Percentiles rank a stretch among this genome's conserved stretches.
These are phyloP conservation scores for Lacerta bilineata DNA, from an alignment of 2,797 vertebrate species.

Conservation along the genomic window DNA sequence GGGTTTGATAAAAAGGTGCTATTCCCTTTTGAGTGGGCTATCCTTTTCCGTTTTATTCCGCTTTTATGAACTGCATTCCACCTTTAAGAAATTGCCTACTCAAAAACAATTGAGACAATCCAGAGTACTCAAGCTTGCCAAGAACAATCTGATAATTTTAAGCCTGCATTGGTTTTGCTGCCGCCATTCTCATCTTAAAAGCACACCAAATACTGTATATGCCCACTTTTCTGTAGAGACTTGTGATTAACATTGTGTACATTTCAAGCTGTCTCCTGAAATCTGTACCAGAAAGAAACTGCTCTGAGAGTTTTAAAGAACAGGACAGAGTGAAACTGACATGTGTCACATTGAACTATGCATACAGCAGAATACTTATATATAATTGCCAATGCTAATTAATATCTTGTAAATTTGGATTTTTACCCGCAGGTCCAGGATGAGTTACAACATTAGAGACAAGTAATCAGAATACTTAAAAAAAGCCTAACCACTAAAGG, in stretches of 20 bases:
- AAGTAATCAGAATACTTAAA: not conserved
- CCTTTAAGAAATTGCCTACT: conserved; percentile 55
- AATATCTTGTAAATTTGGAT: not conserved
- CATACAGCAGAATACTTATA: not conserved
- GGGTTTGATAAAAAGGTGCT: conserved; percentile 1
- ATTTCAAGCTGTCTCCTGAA: conserved; percentile 42
- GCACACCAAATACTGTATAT: not conserved
- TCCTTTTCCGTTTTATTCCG: conserved; percentile 21
- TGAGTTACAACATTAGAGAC: not conserved
- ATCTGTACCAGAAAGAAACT: conserved; percentile 31
- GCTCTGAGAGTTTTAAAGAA: conserved; percentile 26
- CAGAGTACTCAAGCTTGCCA: conserved; percentile 37
- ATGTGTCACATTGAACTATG: not conserved
- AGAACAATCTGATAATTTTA: conserved; percentile 45
- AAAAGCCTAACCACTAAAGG: not conserved
- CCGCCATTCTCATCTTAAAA: conserved; percentile 8
- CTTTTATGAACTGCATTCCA: conserved; percentile 34
- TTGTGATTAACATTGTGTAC: conserved; percentile 58
- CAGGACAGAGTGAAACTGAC: conserved; percentile 29
- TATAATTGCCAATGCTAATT: rapidly evolving
- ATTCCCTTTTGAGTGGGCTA: conserved; percentile 42
- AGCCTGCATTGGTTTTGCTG: conserved; percentile 29
- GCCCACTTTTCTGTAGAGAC: conserved; percentile 47
- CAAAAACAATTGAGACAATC: conserved; percentile 47
- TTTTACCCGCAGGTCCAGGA: not conserved